Percentiles rank a stretch among this genome's conserved stretches.
Evolutionary conservation across 2,888 invertebrate genomes (phyloP).

Genomic region (Temnothorax ravouxi): DNA sequence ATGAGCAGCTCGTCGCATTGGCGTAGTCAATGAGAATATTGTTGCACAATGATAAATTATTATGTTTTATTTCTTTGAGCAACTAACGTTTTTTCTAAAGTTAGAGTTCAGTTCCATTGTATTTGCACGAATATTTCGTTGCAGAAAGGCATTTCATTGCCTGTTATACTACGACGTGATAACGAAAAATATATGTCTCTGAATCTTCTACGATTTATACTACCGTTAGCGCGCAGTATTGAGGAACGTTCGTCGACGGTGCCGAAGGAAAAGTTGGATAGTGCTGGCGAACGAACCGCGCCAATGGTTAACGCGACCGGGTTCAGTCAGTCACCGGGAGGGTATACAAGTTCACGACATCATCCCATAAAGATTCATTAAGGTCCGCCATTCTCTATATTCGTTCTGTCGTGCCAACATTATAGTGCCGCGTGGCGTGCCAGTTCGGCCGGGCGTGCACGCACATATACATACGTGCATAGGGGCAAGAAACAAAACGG

Average conservation of each 20-base stretch:
- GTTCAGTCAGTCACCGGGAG: slow-evolving; percentile 86
- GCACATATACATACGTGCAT: slow-evolving; percentile 53
- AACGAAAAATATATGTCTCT: not conserved
- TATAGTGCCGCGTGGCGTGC: slow-evolving; percentile 80
- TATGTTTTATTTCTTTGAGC: not conserved
- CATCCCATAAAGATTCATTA: slow-evolving; percentile 86
- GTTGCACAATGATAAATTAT: not conserved
- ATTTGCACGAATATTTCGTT: not conserved
- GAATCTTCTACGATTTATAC: not conserved
- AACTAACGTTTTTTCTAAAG: not conserved
- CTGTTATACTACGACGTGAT: not conserved
- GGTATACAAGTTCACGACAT: slow-evolving; percentile 86
- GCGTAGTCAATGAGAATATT: slow-evolving; percentile 73
- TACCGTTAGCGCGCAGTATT: slow-evolving; percentile 5
- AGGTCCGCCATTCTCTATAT: slow-evolving; percentile 84
- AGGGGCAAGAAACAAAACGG: slow-evolving; percentile 78
- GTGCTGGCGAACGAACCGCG: slow-evolving; percentile 70
- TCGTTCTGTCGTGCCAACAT: slow-evolving; percentile 84
- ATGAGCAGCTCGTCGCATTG: slow-evolving; percentile 83
- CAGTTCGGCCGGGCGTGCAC: slow-evolving; percentile 63
- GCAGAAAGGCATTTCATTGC: not conserved
- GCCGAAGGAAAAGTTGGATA: slow-evolving; percentile 52
- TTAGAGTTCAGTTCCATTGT: not conserved
- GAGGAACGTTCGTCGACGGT: slow-evolving; percentile 55
- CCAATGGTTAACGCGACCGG: slow-evolving; percentile 81